Base-by-base conservation (phyloP, 1,140 invertebrate species). In the Scaptodrosophila lebanonensis region DNA sequence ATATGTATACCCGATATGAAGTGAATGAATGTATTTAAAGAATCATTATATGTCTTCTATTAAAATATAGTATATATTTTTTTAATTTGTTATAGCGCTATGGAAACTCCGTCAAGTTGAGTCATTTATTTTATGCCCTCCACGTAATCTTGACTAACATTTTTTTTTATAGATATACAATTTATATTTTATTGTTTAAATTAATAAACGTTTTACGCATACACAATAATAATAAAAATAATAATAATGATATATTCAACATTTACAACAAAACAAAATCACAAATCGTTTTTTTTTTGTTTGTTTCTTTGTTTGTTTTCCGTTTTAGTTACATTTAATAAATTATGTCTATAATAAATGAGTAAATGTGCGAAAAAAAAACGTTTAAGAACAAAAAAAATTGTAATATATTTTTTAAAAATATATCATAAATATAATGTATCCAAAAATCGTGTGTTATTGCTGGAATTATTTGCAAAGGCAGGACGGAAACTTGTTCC, bases 301-400 rank as follows among this genome's bases (percentile, higher is more conserved):
- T 18, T 40, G 27, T 33, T 22, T 9, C 33, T 17, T 47, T 22
- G 20, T 15, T 60, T 17, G 13, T 36, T 36, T 49, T 11, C 38
- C n/a, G 8, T 6, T 48, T 48, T 25, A 20, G 60, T 50, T 50
- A 52, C 59, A 47, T 60, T 65, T 52, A 60, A 66, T 71, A 71
- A 71, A 71, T 71, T 71, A 71, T 33, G 13, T 43, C 12, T 53
- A 22, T 40, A 1, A 43, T 18, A 25, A 16, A 27, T 35, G 39
- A 36, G 42, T 54, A 47, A 35, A 50, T 45, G 51, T 66, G 60
- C 53, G 70, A 56, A 35, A 17, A 43, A 54, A 65, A 53, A 66
- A n/a, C n/a, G n/a, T n/a, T 44, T 44, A 52, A 66, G 44, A 66
- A 66, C 44, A 66, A 50, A 56, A 66, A 62, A 40, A 38, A 57